Evolutionary conservation across 1,140 invertebrate genomes (phyloP), one percentile per base, ranked within the genome.

Genomic region (Coboldia fuscipes): DNA sequence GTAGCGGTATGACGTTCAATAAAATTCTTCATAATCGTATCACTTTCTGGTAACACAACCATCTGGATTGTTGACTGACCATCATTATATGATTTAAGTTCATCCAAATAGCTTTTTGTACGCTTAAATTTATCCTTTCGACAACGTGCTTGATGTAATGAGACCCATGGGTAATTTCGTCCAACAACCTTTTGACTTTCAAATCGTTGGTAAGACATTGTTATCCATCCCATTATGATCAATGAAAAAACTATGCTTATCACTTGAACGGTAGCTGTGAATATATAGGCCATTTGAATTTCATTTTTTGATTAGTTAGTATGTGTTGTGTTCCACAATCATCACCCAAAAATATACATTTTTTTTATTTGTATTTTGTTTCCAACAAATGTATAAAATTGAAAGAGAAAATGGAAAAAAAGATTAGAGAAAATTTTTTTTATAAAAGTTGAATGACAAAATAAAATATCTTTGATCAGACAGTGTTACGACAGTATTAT

Each of bases 121-220:
- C 18, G 15, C 4, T n/a, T 22, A 18, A 37, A 37, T 27, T 6
- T 33, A 22, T 14, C 29, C 8, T 10, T 15, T 13, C 45, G 42
- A 2, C 29, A 23, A 12, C 42, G 30, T 21, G 47, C 36, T 35
- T 54, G 43, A 19, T 45, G 30, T 3, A 39, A 30, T 23, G 58
- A 65, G 19, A 60, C 63, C 76, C 76, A 81, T 9, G 75, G 75
- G 50, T 78, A 70, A 45, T 64, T 63, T 28, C 67, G 61, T 3
- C 75, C 75, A 39, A 68, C 68, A n/a, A 74, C 41, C 42, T 74
- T 70, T 53, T 79, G 73, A 39, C 74, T 69, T 54, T 76, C 75
- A 43, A 78, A 79, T 49, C 75, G 63, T 52, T 77, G 70, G 44
- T 76, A 79, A 14, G 63, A 60, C 8, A 70, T 66, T 10, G 72